Conservation (phyloP, 2,113 vertebrate genomes). For the Delphinapterus leucas region DNA sequence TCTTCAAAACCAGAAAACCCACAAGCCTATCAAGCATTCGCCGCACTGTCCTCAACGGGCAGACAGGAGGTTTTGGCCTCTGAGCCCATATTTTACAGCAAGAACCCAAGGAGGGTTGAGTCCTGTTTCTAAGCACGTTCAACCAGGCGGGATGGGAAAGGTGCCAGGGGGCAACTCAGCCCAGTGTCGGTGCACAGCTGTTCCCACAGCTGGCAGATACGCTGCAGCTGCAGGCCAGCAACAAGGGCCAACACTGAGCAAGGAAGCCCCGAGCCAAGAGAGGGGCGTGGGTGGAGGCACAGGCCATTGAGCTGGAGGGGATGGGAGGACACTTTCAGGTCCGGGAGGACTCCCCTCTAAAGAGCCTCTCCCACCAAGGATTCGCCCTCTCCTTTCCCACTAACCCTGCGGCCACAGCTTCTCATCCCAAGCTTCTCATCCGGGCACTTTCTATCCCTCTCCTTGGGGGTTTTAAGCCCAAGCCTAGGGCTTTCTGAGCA, state of each 20-base stretch:
- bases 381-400: background rate
- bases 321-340: background rate
- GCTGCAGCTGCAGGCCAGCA: background rate
- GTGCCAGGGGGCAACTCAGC: background rate
- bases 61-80: background rate
- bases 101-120: background rate
- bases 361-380: background rate
- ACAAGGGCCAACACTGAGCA: background rate
- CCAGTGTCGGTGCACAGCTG: slow-evolving; percentile 34
- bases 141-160: background rate
- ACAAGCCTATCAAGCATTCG: background rate
- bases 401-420: background rate
- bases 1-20: background rate
- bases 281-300: background rate
- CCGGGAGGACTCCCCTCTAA: too few species aligned
- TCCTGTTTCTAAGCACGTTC: background rate
- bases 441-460: too few species aligned
- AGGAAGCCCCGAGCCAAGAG: background rate
- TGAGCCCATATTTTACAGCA: background rate
- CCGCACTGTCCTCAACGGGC: background rate
- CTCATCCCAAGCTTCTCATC: background rate
- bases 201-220: slow-evolving; percentile 35
- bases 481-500: background rate
- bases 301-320: background rate
- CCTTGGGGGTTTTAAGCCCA: background rate